Conservation (phyloP, 1,140 invertebrate genomes). For the Pseudomyrmex concolor region DNA sequence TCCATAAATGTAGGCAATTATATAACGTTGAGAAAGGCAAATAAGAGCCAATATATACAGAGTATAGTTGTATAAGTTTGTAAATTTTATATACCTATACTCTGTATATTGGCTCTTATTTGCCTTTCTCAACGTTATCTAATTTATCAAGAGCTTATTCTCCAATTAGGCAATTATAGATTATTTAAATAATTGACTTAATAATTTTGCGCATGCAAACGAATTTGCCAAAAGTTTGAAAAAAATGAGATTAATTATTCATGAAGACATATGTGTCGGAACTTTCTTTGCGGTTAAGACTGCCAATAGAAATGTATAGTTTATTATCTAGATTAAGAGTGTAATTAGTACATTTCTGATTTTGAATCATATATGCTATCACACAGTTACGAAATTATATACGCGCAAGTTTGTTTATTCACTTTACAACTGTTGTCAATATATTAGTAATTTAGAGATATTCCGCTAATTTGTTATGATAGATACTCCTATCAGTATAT, state of each 20-base stretch:
- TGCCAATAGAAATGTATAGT: neutral
- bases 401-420: conserved; percentile 15
- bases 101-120: too few species aligned
- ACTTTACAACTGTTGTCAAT: conserved; percentile 12
- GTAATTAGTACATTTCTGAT: neutral
- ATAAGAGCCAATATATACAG: too few species aligned
- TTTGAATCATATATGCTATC: conserved; percentile 24
- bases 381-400: neutral
- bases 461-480: conserved; percentile 26
- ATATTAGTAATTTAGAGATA: conserved; percentile 24
- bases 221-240: conserved; percentile 15
- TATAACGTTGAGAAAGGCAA: too few species aligned
- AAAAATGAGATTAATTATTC: neutral
- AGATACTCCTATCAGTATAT: conserved; percentile 43
- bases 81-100: too few species aligned
- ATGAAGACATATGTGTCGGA: neutral
- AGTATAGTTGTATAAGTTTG: too few species aligned
- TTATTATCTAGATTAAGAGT: conserved; percentile 5
- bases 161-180: too few species aligned
- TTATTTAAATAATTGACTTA: neutral
- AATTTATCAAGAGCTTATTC: too few species aligned
- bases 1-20: too few species aligned
- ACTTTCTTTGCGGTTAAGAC: conserved; percentile 2
- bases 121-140: too few species aligned
- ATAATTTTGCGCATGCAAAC: neutral